These are phyloP conservation scores for Grapholita molesta DNA, from an alignment of 1,140 invertebrate species.

Conservation along the genomic window DNA sequence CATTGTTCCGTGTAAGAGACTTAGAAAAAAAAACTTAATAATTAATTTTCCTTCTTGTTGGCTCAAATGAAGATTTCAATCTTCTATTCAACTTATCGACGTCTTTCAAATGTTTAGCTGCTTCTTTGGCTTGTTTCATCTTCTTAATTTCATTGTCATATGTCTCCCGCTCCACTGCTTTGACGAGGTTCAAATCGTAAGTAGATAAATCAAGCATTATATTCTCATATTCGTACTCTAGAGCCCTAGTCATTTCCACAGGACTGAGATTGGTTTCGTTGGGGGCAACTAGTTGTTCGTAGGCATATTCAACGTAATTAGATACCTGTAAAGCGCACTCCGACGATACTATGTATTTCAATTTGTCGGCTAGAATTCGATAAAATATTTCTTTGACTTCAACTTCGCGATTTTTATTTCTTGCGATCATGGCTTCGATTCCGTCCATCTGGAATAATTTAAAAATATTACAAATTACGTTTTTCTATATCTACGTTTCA, in stretches of 20 bases:
- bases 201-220: conserved; percentile 79
- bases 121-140: conserved; percentile 79
- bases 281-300: conserved; percentile 79
- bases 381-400: conserved; percentile 60
- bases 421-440: conserved; percentile 48
- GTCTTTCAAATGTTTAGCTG: conserved; percentile 78
- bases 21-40: conserved; percentile 19
- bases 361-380: conserved; percentile 53
- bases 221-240: conserved; percentile 80
- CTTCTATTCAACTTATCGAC: conserved; percentile 75
- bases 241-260: conserved; percentile 79
- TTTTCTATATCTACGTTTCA: not conserved
- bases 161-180: conserved; percentile 78
- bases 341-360: conserved; percentile 73
- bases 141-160: conserved; percentile 78
- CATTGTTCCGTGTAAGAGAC: no score
- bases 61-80: conserved; percentile 76
- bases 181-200: conserved; percentile 78
- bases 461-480: not conserved
- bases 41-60: conserved; percentile 34
- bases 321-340: conserved; percentile 79
- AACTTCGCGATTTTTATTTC: conserved; percentile 48
- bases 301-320: conserved; percentile 82
- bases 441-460: conserved; percentile 50
- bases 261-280: conserved; percentile 78